Base-by-base conservation (phyloP, 2,113 vertebrate genomes). In the Hippocampus guttulatus region DNA sequence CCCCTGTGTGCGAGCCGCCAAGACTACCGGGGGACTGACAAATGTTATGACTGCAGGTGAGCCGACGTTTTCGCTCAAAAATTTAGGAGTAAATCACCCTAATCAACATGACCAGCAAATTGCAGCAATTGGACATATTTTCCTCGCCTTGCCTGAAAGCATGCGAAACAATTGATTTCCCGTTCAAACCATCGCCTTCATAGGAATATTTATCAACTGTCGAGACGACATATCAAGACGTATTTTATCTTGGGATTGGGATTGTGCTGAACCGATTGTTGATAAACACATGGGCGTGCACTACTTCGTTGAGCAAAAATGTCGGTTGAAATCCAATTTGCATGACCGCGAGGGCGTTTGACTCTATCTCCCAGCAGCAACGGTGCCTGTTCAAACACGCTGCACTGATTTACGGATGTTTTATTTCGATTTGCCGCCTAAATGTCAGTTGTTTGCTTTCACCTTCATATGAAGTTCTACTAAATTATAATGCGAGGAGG, bases 21-120 rank as follows among this genome's bases (percentile, higher is more conserved):
- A 73, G 69, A 40, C 52, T 60, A 64, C 27, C 45, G 30, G 30
- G 5, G 30, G 33, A 38, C 61, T 76, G 73, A 63, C 27, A 73
- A 69, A 77, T 68, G 71, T 76, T 41, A 51, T 12, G 74, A 79
- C 82, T 63, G 55, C 62, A 77, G 66, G 73, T 47, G 20, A 67
- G 67, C 62, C 61, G 20, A 49, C 27, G 27, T 68, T 68, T 52
- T 14, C 3, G 52, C 51, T 52, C 45, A 51, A 51, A 16, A 51
- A 51, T 51, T 30, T 30, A 30, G 21, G 14, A 5, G 38, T 11
- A 5, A 45, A 43, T 64, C 21, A 43, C 41, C n/a, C 40, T 41
- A 14, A 41, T 41, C 38, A 60, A 60, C 38, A 1, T 41, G 20
- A 23, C 23, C 14, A 30, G 11, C 30, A 41, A 64, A 41, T n/a